Base-by-base conservation (phyloP, 2,797 vertebrate species). In the Bryconaethiops microstoma region DNA sequence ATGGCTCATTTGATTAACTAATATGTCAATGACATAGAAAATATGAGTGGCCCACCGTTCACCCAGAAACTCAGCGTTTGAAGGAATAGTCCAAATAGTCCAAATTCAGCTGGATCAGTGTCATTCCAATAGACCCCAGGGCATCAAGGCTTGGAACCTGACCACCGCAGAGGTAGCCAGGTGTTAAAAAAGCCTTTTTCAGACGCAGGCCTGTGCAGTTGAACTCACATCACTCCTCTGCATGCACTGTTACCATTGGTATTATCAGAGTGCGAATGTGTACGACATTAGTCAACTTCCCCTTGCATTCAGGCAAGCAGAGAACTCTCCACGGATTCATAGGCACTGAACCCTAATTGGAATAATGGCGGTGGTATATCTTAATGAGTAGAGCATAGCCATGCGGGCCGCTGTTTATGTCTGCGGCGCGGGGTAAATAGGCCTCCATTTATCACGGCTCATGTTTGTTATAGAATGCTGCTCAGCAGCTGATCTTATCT, bases 321-420 rank as follows among this genome's bases (percentile, higher is more conserved):
- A 80, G 87, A 92, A 92, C 89, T 88, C 91, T 91, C 91, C 88
- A 87, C 85, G 88, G 92, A 94, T 91, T 93, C 91, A 92, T 84
- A 90, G 89, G 87, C 93, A 93, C 82, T 93, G 92, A 92, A 91
- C 91, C 91, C 88, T 92, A 92, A 92, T 93, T 89, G 89, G 83
- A 13, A 89, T 95, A 94, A 94, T 94, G 91, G 90, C 40, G 84
- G 89, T 87, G 88, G 89, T 91, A 80, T 86, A 92, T 91, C 91
- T 92, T 93, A 95, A 94, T 93, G 89, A 90, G 90, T 87, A 85
- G 86, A 91, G 90, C 92, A 88, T 89, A 90, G 90, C 88, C 90
- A 90, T 91, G 90, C 79, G 88, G 91, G 89, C 74, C 89, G 82
- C 85, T 95, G 94, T 95, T 95, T 95, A 94, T 94, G 94, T 95